These are phyloP conservation scores for Emydura subglobosa DNA, from an alignment of 2,113 vertebrate genomes.

Conservation along the genomic window DNA sequence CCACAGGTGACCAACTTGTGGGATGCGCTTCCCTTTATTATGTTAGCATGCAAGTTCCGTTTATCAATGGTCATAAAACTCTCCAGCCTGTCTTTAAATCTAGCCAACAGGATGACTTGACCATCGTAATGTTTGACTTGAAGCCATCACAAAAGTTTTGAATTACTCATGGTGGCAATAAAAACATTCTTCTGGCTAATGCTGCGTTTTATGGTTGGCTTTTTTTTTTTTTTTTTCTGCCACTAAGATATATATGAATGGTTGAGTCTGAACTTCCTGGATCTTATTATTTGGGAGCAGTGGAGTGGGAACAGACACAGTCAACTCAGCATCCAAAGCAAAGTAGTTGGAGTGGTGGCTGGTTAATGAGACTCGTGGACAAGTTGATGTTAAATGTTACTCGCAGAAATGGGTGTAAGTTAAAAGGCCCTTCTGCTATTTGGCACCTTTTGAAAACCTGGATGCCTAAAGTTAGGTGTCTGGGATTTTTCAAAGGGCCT, in stretches of 20 bases:
- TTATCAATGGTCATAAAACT: slow-evolving; percentile 76
- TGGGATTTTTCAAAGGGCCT: neutral
- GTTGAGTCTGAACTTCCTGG: slow-evolving; percentile 29
- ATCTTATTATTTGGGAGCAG: too few relatives aligned
- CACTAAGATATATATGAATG: slow-evolving; percentile 58
- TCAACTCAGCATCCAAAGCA: slow-evolving; percentile 23
- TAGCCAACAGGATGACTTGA: slow-evolving; percentile 60
- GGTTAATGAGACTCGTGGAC: neutral
- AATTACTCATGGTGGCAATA: slow-evolving; percentile 76
- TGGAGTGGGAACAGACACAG: slow-evolving; percentile 11
- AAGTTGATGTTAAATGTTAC: neutral
- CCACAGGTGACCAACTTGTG: slow-evolving; percentile 23
- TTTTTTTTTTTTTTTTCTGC: slow-evolving; percentile 61
- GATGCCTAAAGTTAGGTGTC: neutral
- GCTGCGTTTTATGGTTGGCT: slow-evolving; percentile 71
- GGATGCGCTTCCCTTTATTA: slow-evolving; percentile 13
- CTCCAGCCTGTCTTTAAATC: slow-evolving; percentile 71
- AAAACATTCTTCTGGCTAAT: slow-evolving; percentile 74
- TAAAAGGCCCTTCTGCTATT: neutral
- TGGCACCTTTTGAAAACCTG: neutral
- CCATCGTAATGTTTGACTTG: slow-evolving; percentile 69
- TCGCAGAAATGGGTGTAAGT: neutral
- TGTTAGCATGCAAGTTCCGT: neutral
- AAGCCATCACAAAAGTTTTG: slow-evolving; percentile 79
- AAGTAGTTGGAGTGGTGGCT: neutral